Evolutionary conservation across 2,113 vertebrate species (phyloP).

Genomic region (Motacilla tschutschensis): DNA sequence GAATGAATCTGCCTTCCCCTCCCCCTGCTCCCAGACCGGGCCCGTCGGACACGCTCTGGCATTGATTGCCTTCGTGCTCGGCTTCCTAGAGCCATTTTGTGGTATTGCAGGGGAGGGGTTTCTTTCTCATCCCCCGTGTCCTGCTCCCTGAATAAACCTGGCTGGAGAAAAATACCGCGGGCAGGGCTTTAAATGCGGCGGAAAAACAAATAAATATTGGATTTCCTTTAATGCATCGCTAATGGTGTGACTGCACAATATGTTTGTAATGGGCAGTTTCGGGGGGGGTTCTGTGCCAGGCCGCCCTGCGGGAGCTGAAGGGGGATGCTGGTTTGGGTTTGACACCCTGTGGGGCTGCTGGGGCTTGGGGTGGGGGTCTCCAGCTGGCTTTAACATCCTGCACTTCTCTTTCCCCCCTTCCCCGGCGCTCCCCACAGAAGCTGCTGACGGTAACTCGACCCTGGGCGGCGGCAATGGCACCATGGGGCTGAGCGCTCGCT

Average conservation of each 20-base stretch:
- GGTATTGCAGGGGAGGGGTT: constrained; percentile 4
- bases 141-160: not conserved
- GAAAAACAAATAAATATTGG: not conserved
- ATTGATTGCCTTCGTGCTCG: not conserved
- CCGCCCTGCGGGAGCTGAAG: not conserved
- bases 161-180: not conserved
- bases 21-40: constrained; percentile 1
- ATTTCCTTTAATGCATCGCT: not conserved
- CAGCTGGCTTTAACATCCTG: not conserved
- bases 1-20: not conserved
- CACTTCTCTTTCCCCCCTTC: not conserved
- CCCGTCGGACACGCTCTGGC: not conserved
- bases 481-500: constrained; percentile 94
- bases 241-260: not conserved
- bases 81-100: constrained; percentile 35
- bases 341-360: not conserved
- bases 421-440: constrained; percentile 74
- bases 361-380: not conserved
- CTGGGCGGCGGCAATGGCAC: constrained; percentile 85
- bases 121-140: not conserved
- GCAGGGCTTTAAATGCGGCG: not conserved
- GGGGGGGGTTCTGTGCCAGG: fast-evolving
- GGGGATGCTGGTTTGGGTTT: not conserved
- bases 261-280: not conserved
- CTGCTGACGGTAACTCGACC: constrained; percentile 89